These are phyloP conservation scores for Sarcophaga rosellei DNA, from an alignment of 2,888 invertebrate genomes.

Conservation along the genomic window DNA sequence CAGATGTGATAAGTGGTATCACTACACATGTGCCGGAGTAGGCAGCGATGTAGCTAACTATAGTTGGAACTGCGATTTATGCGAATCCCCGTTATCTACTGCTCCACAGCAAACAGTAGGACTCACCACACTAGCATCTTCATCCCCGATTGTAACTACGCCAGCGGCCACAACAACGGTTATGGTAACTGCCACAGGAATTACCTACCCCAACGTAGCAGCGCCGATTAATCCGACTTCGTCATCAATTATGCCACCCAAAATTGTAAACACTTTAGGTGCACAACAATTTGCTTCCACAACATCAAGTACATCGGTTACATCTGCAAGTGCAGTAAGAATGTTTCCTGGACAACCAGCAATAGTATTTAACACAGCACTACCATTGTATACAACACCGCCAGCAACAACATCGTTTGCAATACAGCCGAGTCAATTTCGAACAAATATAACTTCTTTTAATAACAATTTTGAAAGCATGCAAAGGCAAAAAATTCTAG, in stretches of 20 bases:
- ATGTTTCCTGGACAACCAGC: not conserved
- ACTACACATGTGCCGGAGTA: conserved; percentile 25
- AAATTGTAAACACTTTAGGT: not conserved
- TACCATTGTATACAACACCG: not conserved
- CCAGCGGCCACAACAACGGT: conserved; percentile 3
- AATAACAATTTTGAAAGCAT: not conserved
- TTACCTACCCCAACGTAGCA: not conserved
- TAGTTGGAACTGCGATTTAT: conserved; percentile 34
- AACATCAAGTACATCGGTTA: too few relatives aligned
- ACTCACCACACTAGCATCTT: conserved; percentile 18
- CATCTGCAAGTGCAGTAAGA: not conserved
- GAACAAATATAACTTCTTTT: too few relatives aligned
- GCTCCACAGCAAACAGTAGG: not conserved
- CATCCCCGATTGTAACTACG: conserved; percentile 18
- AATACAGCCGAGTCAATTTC: not conserved
- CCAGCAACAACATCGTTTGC: not conserved
- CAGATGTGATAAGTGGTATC: conserved; percentile 31
- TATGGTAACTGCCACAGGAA: not conserved
- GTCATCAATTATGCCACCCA: not conserved
- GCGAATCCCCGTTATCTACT: not conserved
- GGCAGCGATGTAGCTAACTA: conserved; percentile 37
- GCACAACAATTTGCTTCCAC: not conserved
- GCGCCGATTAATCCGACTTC: not conserved
- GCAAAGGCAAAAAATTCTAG: conserved; percentile 22
- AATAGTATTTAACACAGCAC: not conserved